Base-by-base conservation (phyloP, 2,888 invertebrate species). In the Cheilosia pagana region DNA sequence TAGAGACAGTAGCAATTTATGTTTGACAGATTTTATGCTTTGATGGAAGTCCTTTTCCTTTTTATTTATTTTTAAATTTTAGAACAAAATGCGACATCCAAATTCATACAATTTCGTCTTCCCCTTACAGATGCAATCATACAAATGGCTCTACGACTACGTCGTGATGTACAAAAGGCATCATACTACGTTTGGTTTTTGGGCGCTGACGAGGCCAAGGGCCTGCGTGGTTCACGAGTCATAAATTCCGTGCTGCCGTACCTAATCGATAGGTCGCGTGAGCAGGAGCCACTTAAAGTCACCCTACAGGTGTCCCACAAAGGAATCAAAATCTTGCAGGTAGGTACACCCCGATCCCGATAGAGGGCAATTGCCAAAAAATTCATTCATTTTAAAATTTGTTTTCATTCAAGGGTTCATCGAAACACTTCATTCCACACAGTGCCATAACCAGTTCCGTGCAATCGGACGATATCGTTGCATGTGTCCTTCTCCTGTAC, bases 161-260 rank as follows among this genome's bases (percentile, higher is more conserved):
- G 95, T 91, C 96, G 96, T 92, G 97, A 97, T 91, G 95, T 97
- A 89, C 97, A 97, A 93, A 97, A 97, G 91, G 96, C 96, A 79
- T 96, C 96, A 43, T 97, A 97, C 93, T 97, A 97, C 93, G 97
- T 97, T 87, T 97, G 97, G 96, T 97, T 98, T 93, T 94, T 99
- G 89, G 99, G 99, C 23, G 98, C 98, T 88, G 96, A 98, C 93
- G 98, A 99, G 93, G 96, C 97, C 76, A 95, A 96, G 88, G 98
- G 97, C 0, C 92, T 98, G 28, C 93, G 97, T 0, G 98, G 98
- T 35, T 94, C 96, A 88, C 96, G 97, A 90, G 97, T 95, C 89
- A 96, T 98, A 71, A 93, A 96, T 77, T 96, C 97, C 12, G 97
- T 97, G 77, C 95, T 98, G 88, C 94, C 95, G 87, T 95, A 96